These are phyloP conservation scores for Horisme vitalbata DNA, from an alignment of 2,888 invertebrate genomes.

Conservation along the genomic window DNA sequence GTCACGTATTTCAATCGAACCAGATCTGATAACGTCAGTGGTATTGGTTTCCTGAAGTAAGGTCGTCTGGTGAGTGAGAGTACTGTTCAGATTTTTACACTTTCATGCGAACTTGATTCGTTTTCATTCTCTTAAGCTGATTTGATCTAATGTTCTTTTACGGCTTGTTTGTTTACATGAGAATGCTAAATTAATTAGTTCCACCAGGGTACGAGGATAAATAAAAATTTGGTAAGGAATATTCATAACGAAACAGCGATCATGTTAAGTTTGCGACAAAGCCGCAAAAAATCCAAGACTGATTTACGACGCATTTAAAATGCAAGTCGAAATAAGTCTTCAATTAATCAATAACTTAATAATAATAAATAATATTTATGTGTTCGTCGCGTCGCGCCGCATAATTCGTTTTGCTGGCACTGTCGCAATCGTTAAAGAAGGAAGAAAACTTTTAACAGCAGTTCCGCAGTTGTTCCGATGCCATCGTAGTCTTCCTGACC, in stretches of 20 bases:
- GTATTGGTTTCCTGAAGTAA: slow-evolving; percentile 43
- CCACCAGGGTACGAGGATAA: too few species aligned
- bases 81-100: slow-evolving; percentile 6
- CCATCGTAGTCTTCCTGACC: slow-evolving; percentile 14
- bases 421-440: slow-evolving; percentile 15
- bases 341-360: too few species aligned
- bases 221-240: too few species aligned
- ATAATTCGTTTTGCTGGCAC: too few species aligned
- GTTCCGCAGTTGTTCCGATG: slow-evolving; percentile 13
- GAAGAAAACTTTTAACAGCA: slow-evolving; percentile 18
- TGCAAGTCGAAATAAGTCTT: too few species aligned
- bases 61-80: slow-evolving; percentile 26
- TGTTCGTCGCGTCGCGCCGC: slow-evolving; percentile 1
- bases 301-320: too few species aligned
- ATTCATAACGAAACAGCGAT: too few species aligned
- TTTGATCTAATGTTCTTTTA: not conserved
- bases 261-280: not conserved
- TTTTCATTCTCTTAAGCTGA: not conserved
- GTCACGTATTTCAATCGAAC: slow-evolving; percentile 75
- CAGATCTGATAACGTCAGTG: slow-evolving; percentile 53
- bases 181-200: too few species aligned
- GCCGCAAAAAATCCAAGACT: too few species aligned
- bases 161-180: not conserved
- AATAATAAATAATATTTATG: not conserved
- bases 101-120: not conserved